Evolutionary conservation across 1,140 invertebrate genomes (phyloP).

Genomic region (Argopecten irradians): DNA sequence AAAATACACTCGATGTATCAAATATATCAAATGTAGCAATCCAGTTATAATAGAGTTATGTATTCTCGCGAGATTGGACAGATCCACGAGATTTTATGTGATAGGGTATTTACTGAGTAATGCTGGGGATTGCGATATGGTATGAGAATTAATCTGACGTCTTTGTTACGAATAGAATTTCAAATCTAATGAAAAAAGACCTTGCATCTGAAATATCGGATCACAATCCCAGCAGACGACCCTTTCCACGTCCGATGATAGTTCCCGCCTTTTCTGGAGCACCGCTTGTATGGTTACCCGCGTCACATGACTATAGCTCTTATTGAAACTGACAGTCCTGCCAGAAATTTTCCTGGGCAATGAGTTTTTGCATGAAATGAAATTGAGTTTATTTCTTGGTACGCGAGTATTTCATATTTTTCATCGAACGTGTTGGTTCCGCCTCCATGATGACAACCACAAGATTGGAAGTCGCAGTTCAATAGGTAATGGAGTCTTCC

Average conservation of each 20-base stretch:
- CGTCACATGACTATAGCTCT: background rate
- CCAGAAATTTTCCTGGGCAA: background rate
- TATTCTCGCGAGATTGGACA: background rate
- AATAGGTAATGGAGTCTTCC: background rate
- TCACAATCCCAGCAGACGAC: background rate
- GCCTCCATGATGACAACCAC: background rate
- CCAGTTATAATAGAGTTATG: background rate
- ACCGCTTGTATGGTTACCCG: background rate
- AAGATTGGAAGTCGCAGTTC: background rate
- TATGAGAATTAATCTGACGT: background rate
- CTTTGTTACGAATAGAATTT: background rate
- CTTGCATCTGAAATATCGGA: conserved; percentile 15
- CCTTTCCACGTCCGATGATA: conserved; percentile 2
- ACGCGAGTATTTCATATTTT: background rate
- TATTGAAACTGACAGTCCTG: background rate
- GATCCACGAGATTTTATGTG: background rate
- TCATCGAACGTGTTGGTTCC: conserved; percentile 3
- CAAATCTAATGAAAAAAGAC: background rate
- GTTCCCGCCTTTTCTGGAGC: conserved; percentile 9
- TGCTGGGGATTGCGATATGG: background rate
- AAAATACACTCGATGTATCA: background rate
- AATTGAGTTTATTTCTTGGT: conserved; percentile 18
- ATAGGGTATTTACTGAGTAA: background rate
- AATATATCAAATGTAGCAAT: background rate
- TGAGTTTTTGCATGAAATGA: conserved; percentile 16